These are phyloP conservation scores for Pseudobourletiella spinata DNA, from an alignment of 1,140 invertebrate genomes.

Conservation along the genomic window DNA sequence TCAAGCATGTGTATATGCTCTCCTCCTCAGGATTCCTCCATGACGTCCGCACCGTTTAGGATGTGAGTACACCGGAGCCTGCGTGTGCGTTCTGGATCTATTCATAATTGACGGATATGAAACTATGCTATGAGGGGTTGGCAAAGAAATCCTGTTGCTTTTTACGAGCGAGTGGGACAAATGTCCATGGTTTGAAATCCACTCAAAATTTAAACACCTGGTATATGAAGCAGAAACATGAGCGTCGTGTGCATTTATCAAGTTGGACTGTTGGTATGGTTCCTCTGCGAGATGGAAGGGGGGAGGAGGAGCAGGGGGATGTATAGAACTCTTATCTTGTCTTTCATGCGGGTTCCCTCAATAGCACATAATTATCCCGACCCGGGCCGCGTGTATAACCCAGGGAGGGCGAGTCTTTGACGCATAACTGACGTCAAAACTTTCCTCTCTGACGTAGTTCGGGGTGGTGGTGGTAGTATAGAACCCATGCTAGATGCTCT, in stretches of 20 bases:
- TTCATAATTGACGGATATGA: too few relatives aligned
- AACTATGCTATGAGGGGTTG: too few relatives aligned
- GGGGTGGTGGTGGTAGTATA: too few relatives aligned
- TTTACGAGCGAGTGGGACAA: too few relatives aligned
- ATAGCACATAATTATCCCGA: constrained; percentile 11
- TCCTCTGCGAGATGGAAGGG: background rate
- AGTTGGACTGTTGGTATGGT: background rate
- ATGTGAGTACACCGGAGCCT: too few relatives aligned
- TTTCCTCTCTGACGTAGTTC: constrained; percentile 21
- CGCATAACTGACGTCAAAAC: constrained; percentile 28
- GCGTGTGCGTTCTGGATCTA: too few relatives aligned
- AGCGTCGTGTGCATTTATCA: background rate
- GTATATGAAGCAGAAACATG: background rate
- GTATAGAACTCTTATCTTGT: background rate
- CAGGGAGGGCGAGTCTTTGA: constrained; percentile 15
- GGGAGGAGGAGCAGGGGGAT: background rate
- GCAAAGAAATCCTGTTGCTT: too few relatives aligned
- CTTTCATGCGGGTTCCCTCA: constrained; percentile 14
- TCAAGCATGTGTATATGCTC: too few relatives aligned
- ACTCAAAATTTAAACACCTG: background rate
- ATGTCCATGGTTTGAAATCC: too few relatives aligned
- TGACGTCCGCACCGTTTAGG: too few relatives aligned
- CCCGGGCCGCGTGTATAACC: background rate
- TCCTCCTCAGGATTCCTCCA: too few relatives aligned
- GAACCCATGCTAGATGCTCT: too few relatives aligned